These are phyloP conservation scores for Cistogaster globosa DNA, from an alignment of 2,888 invertebrate species.

Conservation along the genomic window DNA sequence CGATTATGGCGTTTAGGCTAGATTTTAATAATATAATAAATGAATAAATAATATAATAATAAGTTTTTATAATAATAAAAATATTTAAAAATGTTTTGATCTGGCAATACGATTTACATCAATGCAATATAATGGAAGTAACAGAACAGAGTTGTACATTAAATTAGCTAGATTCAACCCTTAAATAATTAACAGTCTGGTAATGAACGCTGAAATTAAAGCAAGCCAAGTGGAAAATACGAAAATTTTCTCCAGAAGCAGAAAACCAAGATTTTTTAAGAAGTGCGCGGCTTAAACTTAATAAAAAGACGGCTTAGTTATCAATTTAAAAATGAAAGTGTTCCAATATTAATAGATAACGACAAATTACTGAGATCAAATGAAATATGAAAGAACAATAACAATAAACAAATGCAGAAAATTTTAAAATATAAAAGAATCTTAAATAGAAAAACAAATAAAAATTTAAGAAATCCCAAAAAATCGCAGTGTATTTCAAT, in stretches of 20 bases:
- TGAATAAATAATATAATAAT: too few relatives aligned
- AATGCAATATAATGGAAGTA: not conserved
- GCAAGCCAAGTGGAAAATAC: conserved; percentile 51
- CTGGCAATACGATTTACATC: not conserved
- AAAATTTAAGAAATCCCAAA: not conserved
- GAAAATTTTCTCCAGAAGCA: conserved; percentile 20
- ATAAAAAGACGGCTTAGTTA: conserved; percentile 3
- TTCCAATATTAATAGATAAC: not conserved
- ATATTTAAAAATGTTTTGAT: not conserved
- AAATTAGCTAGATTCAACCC: conserved; percentile 31
- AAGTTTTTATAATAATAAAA: too few relatives aligned
- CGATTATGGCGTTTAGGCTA: too few relatives aligned
- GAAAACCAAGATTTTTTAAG: conserved; percentile 5
- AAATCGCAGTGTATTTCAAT: not conserved
- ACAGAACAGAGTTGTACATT: conserved; percentile 10
- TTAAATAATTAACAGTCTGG: conserved; percentile 28
- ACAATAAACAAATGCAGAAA: not conserved
- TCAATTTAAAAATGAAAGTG: not conserved
- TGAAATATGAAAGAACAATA: conserved; percentile 13
- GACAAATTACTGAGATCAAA: not conserved
- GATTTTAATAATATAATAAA: too few relatives aligned
- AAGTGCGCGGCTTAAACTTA: conserved; percentile 17
- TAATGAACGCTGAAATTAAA: conserved; percentile 31
- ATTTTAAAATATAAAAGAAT: not conserved
- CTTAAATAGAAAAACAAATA: not conserved